These are phyloP conservation scores for Euura lappo DNA, from an alignment of 1,140 invertebrate species.

Conservation along the genomic window DNA sequence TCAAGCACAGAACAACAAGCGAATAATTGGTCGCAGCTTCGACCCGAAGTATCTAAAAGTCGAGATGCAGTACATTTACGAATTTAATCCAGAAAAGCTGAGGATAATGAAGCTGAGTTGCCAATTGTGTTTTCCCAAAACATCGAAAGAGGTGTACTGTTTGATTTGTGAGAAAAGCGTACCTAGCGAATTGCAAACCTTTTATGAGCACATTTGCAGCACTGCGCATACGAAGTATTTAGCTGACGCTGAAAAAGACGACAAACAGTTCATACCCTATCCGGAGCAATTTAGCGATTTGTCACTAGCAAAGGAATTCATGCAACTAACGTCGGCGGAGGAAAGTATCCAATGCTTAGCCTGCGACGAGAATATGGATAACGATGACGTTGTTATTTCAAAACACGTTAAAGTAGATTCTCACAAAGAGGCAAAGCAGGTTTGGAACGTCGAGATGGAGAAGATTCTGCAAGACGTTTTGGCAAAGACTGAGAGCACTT, in stretches of 20 bases:
- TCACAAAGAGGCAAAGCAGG: slow-evolving; percentile 14
- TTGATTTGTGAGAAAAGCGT: slow-evolving; percentile 25
- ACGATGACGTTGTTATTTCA: slow-evolving; percentile 17
- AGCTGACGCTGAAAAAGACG: slow-evolving; percentile 14
- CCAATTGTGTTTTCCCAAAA: not conserved
- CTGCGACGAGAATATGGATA: slow-evolving; percentile 19
- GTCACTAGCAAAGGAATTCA: slow-evolving; percentile 21
- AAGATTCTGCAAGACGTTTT: slow-evolving; percentile 25
- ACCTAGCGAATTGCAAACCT: slow-evolving; percentile 17
- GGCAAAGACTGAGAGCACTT: slow-evolving; percentile 31
- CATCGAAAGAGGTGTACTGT: slow-evolving; percentile 17
- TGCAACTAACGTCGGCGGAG: slow-evolving; percentile 14
- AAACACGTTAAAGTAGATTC: slow-evolving; percentile 4
- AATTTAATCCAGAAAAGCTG: slow-evolving; percentile 11
- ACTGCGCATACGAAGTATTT: slow-evolving; percentile 20
- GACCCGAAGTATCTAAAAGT: not conserved
- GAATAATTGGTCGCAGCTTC: too few relatives aligned
- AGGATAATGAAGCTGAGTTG: slow-evolving; percentile 17
- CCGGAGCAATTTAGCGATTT: slow-evolving; percentile 15
- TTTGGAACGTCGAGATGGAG: slow-evolving; percentile 13
- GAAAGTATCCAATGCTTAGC: slow-evolving; percentile 13
- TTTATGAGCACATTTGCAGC: slow-evolving; percentile 23
- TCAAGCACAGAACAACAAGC: too few relatives aligned
- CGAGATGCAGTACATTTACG: slow-evolving; percentile 22
- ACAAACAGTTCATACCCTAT: slow-evolving; percentile 11